Base-by-base conservation (phyloP, 2,113 vertebrate genomes). In the Neodon shergylaensis region DNA sequence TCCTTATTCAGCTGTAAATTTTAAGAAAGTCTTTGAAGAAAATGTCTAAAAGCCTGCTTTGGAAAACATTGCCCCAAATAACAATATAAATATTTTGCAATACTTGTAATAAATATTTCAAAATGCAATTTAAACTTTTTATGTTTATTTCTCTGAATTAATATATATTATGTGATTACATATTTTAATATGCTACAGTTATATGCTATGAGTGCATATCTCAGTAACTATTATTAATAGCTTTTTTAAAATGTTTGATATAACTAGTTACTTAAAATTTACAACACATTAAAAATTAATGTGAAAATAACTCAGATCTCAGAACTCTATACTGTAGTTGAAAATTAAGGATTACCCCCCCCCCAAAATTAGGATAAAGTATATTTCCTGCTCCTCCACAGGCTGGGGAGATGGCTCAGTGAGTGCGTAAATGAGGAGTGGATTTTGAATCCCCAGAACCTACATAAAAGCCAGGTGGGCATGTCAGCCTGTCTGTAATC, bases 1-100 rank as follows among this genome's bases (percentile, higher is more conserved):
- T 93, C 65, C 47, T 31, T 47, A 52, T 14, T 92, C 76, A 92
- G 61, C 33, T 90, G 21, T 93, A 66, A 88, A 61, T 95, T 93
- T 93, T 94, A 92, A 85, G 36, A 28, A 95, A 68, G 1, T 82
- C 24, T 5, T 77, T 94, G 70, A 96, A 96, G 17, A 92, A 79
- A 82, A 66, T 87, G 63, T 81, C n/a, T 90, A 66, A 33, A 24
- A 86, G 73, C 6, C 72, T 94, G 21, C 74, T 95, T 96, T 94
- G 33, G 58, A 73, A 95, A 97, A 86, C 24, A 95, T 31, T 81
- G 6, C n/a, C 61, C 49, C 36, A 95, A 85, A 83, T 88, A 77
- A 73, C 61, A 83, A 66, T 79, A 72, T 42, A 74, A 82, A 70
- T 70, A 72, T 72, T 7, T 72, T 72, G 33, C 19, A 36, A 17